Percentiles rank a stretch among this genome's conserved stretches.
Conservation (phyloP, 1,140 invertebrate genomes). For the Drosophila kepulauana region DNA sequence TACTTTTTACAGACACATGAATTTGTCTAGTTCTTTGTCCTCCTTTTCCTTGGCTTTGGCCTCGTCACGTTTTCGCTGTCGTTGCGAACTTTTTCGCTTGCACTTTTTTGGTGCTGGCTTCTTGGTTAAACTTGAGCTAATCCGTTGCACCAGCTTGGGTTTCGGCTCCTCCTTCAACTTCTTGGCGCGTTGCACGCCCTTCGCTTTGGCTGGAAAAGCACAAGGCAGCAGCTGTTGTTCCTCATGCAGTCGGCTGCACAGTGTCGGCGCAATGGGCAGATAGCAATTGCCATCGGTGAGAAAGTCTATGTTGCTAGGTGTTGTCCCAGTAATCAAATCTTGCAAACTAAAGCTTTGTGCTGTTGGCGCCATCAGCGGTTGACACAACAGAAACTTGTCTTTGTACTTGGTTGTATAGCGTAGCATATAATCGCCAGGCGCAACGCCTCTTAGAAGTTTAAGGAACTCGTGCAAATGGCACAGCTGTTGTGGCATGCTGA, state of each 20-base stretch:
- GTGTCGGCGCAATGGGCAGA: constrained; percentile 53
- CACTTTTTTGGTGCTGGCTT: background rate
- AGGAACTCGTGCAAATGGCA: constrained; percentile 66
- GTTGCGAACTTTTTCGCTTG: background rate
- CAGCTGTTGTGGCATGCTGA: constrained; percentile 49
- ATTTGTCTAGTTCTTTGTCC: constrained; percentile 48
- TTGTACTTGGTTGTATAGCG: constrained; percentile 64
- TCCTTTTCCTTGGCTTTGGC: background rate
- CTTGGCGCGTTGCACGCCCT: background rate
- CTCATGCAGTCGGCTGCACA: constrained; percentile 64
- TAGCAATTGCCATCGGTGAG: constrained; percentile 54
- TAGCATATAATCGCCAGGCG: constrained; percentile 60
- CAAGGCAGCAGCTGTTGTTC: constrained; percentile 61
- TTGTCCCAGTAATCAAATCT: constrained; percentile 32
- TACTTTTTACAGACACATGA: constrained; percentile 52
- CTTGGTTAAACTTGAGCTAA: background rate
- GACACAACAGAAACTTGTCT: constrained; percentile 70
- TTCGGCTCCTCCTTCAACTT: background rate
- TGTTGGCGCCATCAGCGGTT: constrained; percentile 33
- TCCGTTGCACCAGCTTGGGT: constrained; percentile 4
- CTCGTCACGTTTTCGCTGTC: constrained; percentile 13
- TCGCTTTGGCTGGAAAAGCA: constrained; percentile 44
- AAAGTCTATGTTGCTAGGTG: constrained; percentile 54
- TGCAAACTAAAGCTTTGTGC: constrained; percentile 54
- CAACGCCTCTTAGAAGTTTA: constrained; percentile 54